phyloP scores from a whole-genome alignment of 2,797 vertebrate species.

The Anomalospiza imberbis region DNA sequence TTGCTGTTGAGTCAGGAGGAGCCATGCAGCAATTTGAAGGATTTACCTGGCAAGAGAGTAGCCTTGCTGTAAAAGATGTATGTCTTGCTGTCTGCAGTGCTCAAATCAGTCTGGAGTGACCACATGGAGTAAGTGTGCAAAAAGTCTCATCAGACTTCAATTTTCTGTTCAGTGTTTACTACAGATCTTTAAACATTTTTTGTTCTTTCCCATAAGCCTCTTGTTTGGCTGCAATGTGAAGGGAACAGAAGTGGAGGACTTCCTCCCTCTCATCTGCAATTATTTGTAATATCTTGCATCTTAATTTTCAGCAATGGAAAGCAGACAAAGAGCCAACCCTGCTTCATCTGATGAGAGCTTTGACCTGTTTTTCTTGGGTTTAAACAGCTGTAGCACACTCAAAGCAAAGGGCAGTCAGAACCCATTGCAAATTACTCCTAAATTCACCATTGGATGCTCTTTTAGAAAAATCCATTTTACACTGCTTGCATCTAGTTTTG shows the following conservation, averaged over 20 bases:
- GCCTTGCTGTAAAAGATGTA: neutral
- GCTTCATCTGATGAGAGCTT: neutral
- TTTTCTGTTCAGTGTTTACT: neutral
- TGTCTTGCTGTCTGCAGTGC: neutral
- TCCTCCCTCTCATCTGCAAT: neutral
- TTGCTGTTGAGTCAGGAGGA: slow-evolving; percentile 17
- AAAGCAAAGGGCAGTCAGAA: neutral
- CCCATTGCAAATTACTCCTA: neutral
- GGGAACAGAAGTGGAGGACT: neutral
- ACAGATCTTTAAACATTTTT: neutral
- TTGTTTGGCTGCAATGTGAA: neutral
- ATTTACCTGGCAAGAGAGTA: neutral
- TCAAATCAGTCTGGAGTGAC: neutral
- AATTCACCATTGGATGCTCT: neutral
- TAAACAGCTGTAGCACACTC: neutral
- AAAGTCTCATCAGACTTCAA: neutral
- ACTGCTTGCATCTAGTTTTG: slow-evolving; percentile 1
- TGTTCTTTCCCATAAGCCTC: neutral
- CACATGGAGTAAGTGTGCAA: neutral
- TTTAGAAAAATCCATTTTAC: neutral
- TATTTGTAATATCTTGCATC: neutral
- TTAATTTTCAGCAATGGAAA: neutral
- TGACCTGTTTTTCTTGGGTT: neutral
- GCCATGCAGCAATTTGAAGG: neutral
- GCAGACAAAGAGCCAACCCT: neutral